Evolutionary conservation across 2,113 vertebrate species (phyloP), one percentile per base, ranked within the genome.

Genomic region (Sterrhoptilus dennistouni): DNA sequence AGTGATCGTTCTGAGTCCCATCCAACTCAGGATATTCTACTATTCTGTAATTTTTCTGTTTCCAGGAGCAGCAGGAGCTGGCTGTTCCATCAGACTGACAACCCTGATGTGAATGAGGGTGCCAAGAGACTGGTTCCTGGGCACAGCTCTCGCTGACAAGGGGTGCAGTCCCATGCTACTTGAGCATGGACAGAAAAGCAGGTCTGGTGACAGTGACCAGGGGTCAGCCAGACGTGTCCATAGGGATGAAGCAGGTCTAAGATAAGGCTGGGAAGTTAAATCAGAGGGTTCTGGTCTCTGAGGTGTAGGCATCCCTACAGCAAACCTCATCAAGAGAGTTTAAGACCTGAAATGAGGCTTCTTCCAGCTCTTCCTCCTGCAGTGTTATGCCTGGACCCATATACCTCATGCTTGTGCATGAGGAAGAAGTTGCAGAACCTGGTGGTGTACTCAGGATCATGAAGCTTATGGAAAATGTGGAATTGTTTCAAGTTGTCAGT

Each of bases 251-350:
- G 18, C 33, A 52, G 35, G 54, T 84, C 23, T 0, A 0, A 45
- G 45, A 38, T 45, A 52, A 72, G 69, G 19, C 65, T 81, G 56
- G 25, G 13, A 77, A 74, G n/a, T 49, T 54, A 35, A 38, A 24
- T 50, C 7, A 27, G 20, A 11, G 6, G 3, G 0, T 14, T 17
- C 3, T 11, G 9, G 22, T 64, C 28, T 40, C 28, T 5, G 9
- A 71, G n/a, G 24, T 6, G 3, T 29, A 47, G 36, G 15, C 4
- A 2, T 61, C 47, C 14, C 7, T 71, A 33, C 5, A 25, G 57
- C 11, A 27, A 66, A 27, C 24, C 16, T 76, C 18, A 35, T 45
- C 35, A 63, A 23, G 35, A 38, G 54, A 31, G 45, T 21, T 27
- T 8, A 63, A 59, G 47, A 38, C 18, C 5, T 29, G 18, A 56